Evolutionary conservation across 2,888 invertebrate species (phyloP).

Genomic region (Megastigmus dorsalis): DNA sequence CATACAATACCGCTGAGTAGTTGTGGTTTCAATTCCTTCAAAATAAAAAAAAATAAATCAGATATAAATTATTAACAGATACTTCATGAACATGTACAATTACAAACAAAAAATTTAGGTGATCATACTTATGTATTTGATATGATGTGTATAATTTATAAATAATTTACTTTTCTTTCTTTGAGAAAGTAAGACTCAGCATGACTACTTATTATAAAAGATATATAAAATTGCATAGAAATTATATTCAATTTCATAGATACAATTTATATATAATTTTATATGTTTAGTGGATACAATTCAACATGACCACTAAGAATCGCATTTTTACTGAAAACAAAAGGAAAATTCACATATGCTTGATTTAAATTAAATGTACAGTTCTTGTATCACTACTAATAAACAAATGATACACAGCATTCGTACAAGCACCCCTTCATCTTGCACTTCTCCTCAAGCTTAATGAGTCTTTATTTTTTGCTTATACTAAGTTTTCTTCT

Average conservation of each 20-base stretch:
- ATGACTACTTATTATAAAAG: background rate
- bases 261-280: constrained; percentile 19
- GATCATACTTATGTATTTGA: constrained; percentile 19
- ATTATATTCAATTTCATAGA: constrained; percentile 7
- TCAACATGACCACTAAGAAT: constrained; percentile 11
- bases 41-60: constrained; percentile 27
- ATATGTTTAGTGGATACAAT: background rate
- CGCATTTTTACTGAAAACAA: constrained; percentile 3
- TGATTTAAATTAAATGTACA: constrained; percentile 39
- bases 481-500: constrained; percentile 36
- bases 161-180: constrained; percentile 31
- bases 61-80: constrained; percentile 30
- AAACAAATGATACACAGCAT: constrained; percentile 17
- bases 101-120: constrained; percentile 3
- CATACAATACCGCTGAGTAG: background rate
- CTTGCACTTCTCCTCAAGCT: constrained; percentile 10
- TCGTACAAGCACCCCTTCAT: constrained; percentile 29
- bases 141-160: constrained; percentile 30
- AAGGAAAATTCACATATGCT: constrained; percentile 2
- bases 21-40: constrained; percentile 4
- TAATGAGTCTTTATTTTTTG: constrained; percentile 38
- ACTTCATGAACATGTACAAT: background rate
- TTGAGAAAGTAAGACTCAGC: background rate
- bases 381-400: constrained; percentile 27
- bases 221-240: constrained; percentile 23